Base-by-base conservation (phyloP, 2,113 vertebrate genomes). In the Chionodraco myersi region DNA sequence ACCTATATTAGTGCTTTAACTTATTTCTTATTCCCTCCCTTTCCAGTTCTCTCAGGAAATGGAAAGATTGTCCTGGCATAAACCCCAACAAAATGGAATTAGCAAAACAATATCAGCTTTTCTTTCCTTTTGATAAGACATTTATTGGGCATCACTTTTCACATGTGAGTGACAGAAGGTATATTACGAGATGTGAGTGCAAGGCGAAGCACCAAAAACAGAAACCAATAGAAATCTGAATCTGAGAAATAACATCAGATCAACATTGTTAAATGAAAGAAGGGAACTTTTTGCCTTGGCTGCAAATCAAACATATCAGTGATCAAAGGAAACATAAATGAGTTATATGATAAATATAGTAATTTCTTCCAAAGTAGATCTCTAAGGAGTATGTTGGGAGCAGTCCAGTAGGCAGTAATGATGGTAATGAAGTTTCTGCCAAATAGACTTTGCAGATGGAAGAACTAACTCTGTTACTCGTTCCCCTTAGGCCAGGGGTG, bases 371-470 rank as follows among this genome's bases (percentile, higher is more conserved):
- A 23, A 51, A 16, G 21, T 26, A 5, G 48, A 60, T 62, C 72
- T 82, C 56, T 13, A 48, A 65, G 60, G 74, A 79, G 41, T 1
- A 2, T 73, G 51, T 65, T 75, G 36, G 52, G 56, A 48, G 63
- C 23, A 58, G 54, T 70, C 67, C 63, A 76, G 62, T 51, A 57
- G 44, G 45, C 61, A 53, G 66, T 66, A 82, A 80, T 74, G 54
- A 76, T 61, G 49, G 76, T 47, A 47, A 72, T 78, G 52, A 45
- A 80, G 71, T 67, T 68, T 73, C 74, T 62, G 49, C 58, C 41
- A 3, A n/a, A 63, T 45, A 67, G 6, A 77, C 69, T 61, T 52
- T 77, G 77, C 30, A 66, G 30, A 58, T 61, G 36, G 30, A 21
- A 53, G 34, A 30, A 65, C 60, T 77, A 81, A 77, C 34, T 75